Evolutionary conservation across 2,888 invertebrate genomes (phyloP).

Genomic region (Eupithecia subumbrata): DNA sequence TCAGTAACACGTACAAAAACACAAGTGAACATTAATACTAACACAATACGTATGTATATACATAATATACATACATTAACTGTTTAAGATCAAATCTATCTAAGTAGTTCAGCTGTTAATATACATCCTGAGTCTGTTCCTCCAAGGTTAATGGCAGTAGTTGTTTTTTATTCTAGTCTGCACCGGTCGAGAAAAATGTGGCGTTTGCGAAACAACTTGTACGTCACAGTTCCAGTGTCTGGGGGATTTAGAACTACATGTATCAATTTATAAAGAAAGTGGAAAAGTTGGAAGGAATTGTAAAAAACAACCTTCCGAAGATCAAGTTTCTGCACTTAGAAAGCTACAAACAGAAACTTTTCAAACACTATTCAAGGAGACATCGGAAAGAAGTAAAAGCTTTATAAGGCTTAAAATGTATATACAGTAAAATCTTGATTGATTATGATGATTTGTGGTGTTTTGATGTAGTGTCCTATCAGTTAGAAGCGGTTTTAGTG

Average conservation of each 20-base stretch:
- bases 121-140: slow-evolving; percentile 37
- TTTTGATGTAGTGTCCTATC: neutral
- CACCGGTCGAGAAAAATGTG: slow-evolving; percentile 61
- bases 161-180: slow-evolving; percentile 70
- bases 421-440: neutral
- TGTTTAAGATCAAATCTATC: too few species aligned
- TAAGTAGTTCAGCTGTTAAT: slow-evolving; percentile 12
- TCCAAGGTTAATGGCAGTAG: slow-evolving; percentile 53
- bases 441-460: neutral
- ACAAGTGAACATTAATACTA: too few species aligned
- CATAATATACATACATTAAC: too few species aligned
- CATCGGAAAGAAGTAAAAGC: neutral
- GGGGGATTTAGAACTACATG: slow-evolving; percentile 23
- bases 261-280: slow-evolving; percentile 30
- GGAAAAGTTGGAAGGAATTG: slow-evolving; percentile 21
- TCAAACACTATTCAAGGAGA: neutral
- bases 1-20: too few species aligned
- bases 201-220: slow-evolving; percentile 29
- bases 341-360: neutral
- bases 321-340: neutral
- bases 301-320: slow-evolving; percentile 11
- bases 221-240: slow-evolving; percentile 31
- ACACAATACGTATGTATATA: too few species aligned
- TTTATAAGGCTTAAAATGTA: neutral
- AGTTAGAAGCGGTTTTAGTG: neutral